These are phyloP conservation scores for Heteronetta atricapilla DNA, from an alignment of 2,113 vertebrate genomes.

Conservation along the genomic window DNA sequence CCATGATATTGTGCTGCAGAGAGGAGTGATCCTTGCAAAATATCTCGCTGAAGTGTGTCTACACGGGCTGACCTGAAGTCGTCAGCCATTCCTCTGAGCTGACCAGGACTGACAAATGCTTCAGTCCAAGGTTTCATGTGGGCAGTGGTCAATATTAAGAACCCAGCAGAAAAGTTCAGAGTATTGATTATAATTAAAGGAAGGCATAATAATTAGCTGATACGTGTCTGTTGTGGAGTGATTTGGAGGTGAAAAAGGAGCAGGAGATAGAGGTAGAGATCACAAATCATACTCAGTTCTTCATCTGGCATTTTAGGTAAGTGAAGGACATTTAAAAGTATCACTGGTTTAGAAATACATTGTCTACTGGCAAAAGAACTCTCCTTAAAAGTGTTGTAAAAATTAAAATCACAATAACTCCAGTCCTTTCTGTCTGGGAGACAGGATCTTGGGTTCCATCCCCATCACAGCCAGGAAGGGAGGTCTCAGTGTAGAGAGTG, in stretches of 20 bases:
- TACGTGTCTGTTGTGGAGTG: neutral
- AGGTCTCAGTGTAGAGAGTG: neutral
- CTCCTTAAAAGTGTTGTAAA: neutral
- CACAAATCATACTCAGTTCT: neutral
- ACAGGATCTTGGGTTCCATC: accelerated
- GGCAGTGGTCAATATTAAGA: neutral
- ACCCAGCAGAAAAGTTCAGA: neutral
- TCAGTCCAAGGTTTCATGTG: neutral
- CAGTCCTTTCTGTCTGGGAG: accelerated
- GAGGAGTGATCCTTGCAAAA: neutral
- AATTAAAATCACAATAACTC: neutral
- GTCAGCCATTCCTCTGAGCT: neutral
- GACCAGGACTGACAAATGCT: accelerated
- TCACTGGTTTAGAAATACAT: neutral
- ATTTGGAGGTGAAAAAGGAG: neutral
- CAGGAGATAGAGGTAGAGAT: neutral
- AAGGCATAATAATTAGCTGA: neutral
- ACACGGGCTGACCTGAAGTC: neutral
- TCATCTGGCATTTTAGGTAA: neutral
- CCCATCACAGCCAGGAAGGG: neutral
- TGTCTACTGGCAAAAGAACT: neutral
- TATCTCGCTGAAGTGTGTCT: neutral
- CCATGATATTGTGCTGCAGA: accelerated
- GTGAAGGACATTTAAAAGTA: neutral
- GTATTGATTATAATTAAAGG: neutral